Base-by-base conservation (phyloP, 2,797 vertebrate genomes). In the Lycodopsis pacificus region DNA sequence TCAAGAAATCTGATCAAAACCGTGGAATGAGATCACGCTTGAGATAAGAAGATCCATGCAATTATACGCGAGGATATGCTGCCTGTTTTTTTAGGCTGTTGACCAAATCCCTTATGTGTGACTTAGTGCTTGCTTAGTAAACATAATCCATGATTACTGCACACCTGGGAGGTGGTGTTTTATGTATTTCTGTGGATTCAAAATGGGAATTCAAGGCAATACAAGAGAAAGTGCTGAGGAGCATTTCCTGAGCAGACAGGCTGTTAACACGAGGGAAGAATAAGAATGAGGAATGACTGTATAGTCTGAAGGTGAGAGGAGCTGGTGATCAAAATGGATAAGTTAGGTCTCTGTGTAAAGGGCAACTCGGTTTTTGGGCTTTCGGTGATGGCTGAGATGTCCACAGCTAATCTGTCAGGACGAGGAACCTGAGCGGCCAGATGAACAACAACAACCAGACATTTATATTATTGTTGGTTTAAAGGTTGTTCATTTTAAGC, bases 131-230 rank as follows among this genome's bases (percentile, higher is more conserved):
- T 86, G 68, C 81, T 85, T 71, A 58, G 62, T 67, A 73, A 88
- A 79, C 64, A 81, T 92, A 88, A 93, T 90, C 91, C 87, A 12
- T 85, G 80, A 90, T 89, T 88, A 84, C 62, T 30, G 65, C 65
- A 9, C 79, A 88, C 73, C 77, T 83, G 76, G 76, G 87, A 82
- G 79, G 75, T 20, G 56, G 36, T 46, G 76, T 65, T 72, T 79
- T 67, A 63, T 82, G 49, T 42, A 77, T 82, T 69, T 76, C 48
- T 65, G 65, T 59, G 79, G 79, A 74, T 80, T 75, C 67, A 71
- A 86, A 80, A 79, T 19, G 57, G 53, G 73, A 79, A 81, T 85
- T 74, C 13, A 17, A 36, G 44, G 46, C 44, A 36, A 64, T 61
- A n/a, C 2, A 54, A 73, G 42, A 76, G n/a, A 36, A 62, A 67